A percentile compares a stretch with the other conserved stretches of the same genome.
Conservation (phyloP, 2,113 vertebrate species). For the Daubentonia madagascariensis region DNA sequence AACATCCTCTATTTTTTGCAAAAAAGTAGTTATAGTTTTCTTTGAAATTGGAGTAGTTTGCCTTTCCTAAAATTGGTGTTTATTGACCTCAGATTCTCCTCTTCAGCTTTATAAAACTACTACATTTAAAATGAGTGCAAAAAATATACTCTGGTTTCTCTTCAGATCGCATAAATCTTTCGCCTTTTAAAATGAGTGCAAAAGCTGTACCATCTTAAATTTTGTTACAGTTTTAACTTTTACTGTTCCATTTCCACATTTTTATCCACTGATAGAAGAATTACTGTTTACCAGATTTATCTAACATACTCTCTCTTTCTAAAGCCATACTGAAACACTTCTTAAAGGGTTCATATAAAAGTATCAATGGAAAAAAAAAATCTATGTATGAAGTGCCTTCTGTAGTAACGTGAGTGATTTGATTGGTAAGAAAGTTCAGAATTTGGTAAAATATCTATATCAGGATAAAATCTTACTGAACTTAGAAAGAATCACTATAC, state of each 20-base stretch:
- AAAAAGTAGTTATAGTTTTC: neutral
- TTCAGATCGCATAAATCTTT: no score
- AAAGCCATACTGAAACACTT: neutral
- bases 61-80: neutral
- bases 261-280: neutral
- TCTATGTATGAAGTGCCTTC: neutral
- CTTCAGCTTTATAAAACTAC: neutral
- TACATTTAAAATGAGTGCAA: neutral
- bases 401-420: neutral
- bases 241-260: neutral
- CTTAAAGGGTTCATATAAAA: neutral
- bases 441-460: neutral
- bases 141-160: no score
- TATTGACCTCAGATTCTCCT: neutral
- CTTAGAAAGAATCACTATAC: neutral
- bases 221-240: neutral
- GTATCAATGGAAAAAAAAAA: neutral
- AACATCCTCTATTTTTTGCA: neutral
- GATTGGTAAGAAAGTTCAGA: neutral
- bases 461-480: neutral
- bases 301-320: neutral
- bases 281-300: neutral
- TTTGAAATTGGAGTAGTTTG: neutral
- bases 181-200: neutral
- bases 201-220: neutral